Evolutionary conservation across 2,888 invertebrate species (phyloP).

Genomic region (Chrysomela aeneicollis): DNA sequence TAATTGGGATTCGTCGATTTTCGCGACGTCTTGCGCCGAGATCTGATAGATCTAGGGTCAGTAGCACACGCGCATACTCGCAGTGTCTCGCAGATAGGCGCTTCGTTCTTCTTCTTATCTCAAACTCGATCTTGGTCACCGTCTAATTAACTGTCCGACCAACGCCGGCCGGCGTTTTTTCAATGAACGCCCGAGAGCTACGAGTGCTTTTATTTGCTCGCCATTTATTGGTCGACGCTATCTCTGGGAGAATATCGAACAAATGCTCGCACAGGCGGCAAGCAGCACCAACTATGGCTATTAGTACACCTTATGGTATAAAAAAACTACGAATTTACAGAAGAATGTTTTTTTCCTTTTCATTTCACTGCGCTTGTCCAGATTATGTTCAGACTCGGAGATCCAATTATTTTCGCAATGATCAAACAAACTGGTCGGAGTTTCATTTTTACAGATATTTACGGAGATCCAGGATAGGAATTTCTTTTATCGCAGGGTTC

Average conservation of each 20-base stretch:
- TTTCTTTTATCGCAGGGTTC: too few species aligned
- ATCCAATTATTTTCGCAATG: too few species aligned
- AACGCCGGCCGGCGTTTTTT: neutral
- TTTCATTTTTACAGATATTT: too few species aligned
- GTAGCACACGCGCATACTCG: neutral
- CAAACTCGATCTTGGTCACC: neutral
- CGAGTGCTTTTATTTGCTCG: neutral
- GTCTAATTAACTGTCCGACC: constrained; percentile 4
- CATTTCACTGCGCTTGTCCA: too few species aligned
- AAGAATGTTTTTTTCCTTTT: too few species aligned
- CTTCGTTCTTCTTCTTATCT: neutral
- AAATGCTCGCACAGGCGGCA: neutral
- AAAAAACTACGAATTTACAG: too few species aligned
- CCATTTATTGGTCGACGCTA: constrained; percentile 1
- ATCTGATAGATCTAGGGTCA: neutral
- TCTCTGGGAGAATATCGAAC: neutral
- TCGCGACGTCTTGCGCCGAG: neutral
- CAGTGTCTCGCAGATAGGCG: neutral
- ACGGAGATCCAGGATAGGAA: too few species aligned
- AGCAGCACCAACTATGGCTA: neutral
- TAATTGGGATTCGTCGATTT: neutral
- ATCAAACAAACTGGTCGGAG: too few species aligned
- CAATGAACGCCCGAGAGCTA: constrained; percentile 1
- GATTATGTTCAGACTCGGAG: too few species aligned
- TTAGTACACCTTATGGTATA: too few species aligned